Evolutionary conservation across 2,113 vertebrate species (phyloP).

Genomic region (Mungos mungo): DNA sequence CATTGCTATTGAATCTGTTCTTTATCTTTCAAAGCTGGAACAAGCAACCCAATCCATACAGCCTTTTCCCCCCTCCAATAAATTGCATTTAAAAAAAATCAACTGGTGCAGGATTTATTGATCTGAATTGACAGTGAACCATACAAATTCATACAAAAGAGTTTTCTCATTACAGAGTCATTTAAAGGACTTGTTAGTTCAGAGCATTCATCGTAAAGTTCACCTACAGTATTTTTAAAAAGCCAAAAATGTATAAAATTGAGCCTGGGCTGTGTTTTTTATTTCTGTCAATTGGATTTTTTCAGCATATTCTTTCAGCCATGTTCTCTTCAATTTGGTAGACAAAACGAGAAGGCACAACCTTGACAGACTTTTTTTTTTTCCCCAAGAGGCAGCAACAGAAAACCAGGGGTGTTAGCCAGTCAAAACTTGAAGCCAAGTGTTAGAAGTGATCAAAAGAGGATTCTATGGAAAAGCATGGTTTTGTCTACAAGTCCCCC

Average conservation of each 20-base stretch:
- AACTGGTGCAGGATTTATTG: constrained; percentile 82
- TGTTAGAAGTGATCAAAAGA: not conserved
- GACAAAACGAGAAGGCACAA: constrained; percentile 13
- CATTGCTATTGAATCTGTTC: constrained; percentile 64
- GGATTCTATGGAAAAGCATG: not conserved
- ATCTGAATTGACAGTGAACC: constrained; percentile 82
- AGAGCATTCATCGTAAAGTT: constrained; percentile 71
- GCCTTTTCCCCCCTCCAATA: constrained; percentile 69
- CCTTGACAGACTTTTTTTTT: constrained; percentile 17
- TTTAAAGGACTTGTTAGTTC: constrained; percentile 73
- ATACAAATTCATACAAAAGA: constrained; percentile 83
- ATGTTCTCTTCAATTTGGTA: constrained; percentile 36
- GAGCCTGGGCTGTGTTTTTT: not conserved
- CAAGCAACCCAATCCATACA: constrained; percentile 79
- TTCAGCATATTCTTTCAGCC: constrained; percentile 16
- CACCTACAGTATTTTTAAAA: constrained; percentile 43
- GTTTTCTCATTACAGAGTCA: constrained; percentile 76
- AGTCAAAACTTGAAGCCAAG: not conserved
- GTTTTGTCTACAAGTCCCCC: not conserved
- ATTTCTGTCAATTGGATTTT: not conserved
- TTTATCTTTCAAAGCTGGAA: constrained; percentile 81
- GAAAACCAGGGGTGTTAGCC: not conserved
- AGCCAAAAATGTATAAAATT: not conserved
- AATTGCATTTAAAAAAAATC: constrained; percentile 79
- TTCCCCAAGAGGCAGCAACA: not conserved